A percentile compares a stretch with the other conserved stretches of the same genome.
These are phyloP conservation scores for Macrotus californicus DNA, from an alignment of 2,113 vertebrate species.

Conservation along the genomic window DNA sequence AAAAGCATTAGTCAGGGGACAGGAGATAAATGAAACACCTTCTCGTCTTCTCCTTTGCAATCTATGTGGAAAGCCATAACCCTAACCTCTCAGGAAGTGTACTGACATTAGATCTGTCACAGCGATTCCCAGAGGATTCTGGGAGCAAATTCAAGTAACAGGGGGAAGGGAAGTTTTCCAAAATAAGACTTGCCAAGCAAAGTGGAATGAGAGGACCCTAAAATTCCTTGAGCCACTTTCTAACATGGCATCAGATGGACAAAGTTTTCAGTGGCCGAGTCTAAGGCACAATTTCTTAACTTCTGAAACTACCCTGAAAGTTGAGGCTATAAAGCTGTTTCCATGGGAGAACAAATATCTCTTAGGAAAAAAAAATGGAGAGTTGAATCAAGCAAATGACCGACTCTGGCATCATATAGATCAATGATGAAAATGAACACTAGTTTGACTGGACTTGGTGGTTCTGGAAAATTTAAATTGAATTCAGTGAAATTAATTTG, in stretches of 20 bases:
- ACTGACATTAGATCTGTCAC: neutral
- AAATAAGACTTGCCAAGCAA: neutral
- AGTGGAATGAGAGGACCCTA: neutral
- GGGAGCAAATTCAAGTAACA: neutral
- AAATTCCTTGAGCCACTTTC: neutral
- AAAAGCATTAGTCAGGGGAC: neutral
- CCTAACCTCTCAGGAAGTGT: neutral
- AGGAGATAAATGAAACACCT: neutral
- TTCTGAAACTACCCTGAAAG: neutral
- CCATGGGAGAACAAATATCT: neutral
- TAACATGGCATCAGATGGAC: neutral
- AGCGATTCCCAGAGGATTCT: neutral
- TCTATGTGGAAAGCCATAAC: neutral
- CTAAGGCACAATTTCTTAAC: constrained; percentile 13
- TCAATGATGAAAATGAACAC: neutral
- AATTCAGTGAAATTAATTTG: constrained; percentile 4
- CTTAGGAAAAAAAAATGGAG: neutral
- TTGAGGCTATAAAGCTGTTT: neutral
- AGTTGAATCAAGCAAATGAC: neutral
- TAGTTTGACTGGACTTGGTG: neutral
- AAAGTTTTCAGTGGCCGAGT: constrained; percentile 17
- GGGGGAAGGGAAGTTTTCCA: neutral
- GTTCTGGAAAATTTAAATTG: neutral
- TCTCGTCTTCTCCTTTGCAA: neutral
- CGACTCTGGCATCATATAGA: neutral